Evolutionary conservation across 2,888 invertebrate species (phyloP), one percentile per base, ranked within the genome.

Genomic region (Pollenia griseotomentosa): DNA sequence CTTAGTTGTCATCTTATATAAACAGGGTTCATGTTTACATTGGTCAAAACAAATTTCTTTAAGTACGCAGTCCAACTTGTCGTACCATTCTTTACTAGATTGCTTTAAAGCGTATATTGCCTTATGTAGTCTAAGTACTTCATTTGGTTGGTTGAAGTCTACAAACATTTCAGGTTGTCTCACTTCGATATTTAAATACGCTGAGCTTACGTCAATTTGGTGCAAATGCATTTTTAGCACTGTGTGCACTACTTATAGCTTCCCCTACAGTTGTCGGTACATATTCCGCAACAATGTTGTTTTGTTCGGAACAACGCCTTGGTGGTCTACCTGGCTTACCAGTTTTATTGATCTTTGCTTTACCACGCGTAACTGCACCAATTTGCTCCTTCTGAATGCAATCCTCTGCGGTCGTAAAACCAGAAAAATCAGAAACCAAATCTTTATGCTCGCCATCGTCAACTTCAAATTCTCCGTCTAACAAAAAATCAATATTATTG

Each of bases 11-110:
- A 61, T 73, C 3, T 57, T 63, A 70, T 88, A 85, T 9, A 88
- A 46, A 77, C 88, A 88, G 23, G 61, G 75, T 44, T 88, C 89
- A 14, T 84, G 73, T 16, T 79, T 61, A 42, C 86, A n/a, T 33
- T 53, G 68, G 11, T 51, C 51, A 57, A 77, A 77, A 14, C 66
- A 66, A 7, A 75, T 65, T 12, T 51, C n/a, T 2, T 53, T 55
- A 19, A 66, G 33, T 14, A 77, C 77, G 7, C 8, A 42, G 14
- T 57, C 55, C 16, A 66, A 33, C 11, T 77, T 77, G 11, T 57
- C 46, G 16, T 78, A 33, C 78, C 68, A 68, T 12, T 68, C 65
- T n/a, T 68, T 57, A 9, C 78, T 59, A 3, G 40, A 57, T 59
- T 78, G 68, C 11, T 78, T 78, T 10, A 78, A 11, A 3, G 68